phyloP scores from a whole-genome alignment of 2,113 vertebrate genomes.

The Daphoenositta chrysoptera region DNA sequence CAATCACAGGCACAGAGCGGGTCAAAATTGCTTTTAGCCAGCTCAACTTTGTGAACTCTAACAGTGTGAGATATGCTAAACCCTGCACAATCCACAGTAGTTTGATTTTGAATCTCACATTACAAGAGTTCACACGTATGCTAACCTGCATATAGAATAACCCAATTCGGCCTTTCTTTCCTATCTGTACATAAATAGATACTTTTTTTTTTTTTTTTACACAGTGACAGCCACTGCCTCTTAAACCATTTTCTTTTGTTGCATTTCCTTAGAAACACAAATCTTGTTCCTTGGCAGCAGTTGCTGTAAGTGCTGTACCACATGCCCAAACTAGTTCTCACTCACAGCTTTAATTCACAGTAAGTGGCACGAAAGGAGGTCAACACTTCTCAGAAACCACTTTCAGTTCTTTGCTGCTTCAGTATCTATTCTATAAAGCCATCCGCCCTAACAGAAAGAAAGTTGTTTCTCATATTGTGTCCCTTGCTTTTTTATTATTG shows the following conservation, averaged over 20 bases:
- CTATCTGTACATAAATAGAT: slow-evolving; percentile 48
- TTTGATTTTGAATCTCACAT: slow-evolving; percentile 66
- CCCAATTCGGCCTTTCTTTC: slow-evolving; percentile 53
- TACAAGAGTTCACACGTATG: slow-evolving; percentile 41
- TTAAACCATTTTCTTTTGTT: slow-evolving; percentile 78
- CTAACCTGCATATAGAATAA: slow-evolving; percentile 66
- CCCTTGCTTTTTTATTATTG: slow-evolving; percentile 36
- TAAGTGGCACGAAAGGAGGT: slow-evolving; percentile 82
- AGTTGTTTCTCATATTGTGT: slow-evolving; percentile 49
- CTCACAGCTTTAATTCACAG: slow-evolving; percentile 84
- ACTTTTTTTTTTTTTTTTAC: slow-evolving; percentile 38
- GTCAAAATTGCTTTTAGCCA: slow-evolving; percentile 55
- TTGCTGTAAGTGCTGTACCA: slow-evolving; percentile 70
- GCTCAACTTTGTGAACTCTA: slow-evolving; percentile 41
- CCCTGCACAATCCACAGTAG: slow-evolving; percentile 36
- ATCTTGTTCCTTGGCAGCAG: slow-evolving; percentile 80
- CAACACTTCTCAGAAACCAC: slow-evolving; percentile 75
- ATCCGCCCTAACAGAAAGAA: slow-evolving; percentile 30
- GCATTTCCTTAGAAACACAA: slow-evolving; percentile 84
- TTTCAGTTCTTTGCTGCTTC: slow-evolving; percentile 68
- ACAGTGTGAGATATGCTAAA: slow-evolving; percentile 53
- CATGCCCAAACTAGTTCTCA: slow-evolving; percentile 82
- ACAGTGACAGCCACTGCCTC: slow-evolving; percentile 71
- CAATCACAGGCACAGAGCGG: slow-evolving; percentile 21
- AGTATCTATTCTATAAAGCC: slow-evolving; percentile 70